Conservation (phyloP, 2,888 invertebrate genomes). For the Ernsta delagoae region DNA sequence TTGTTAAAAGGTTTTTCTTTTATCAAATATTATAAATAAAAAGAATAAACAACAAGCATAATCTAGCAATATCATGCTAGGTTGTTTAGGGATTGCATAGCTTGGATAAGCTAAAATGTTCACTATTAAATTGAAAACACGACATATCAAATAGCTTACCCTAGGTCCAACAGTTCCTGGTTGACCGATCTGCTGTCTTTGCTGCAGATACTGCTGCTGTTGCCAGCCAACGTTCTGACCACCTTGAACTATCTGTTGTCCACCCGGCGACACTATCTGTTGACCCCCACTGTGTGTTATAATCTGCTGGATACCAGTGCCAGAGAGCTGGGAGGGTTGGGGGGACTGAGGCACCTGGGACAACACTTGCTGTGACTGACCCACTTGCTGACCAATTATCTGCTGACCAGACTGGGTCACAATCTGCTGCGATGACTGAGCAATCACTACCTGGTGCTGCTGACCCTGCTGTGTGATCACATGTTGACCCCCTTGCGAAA, state of each 20-base stretch:
- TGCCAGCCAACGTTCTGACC: conserved; percentile 80
- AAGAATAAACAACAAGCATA: too few relatives aligned
- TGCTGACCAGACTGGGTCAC: conserved; percentile 78
- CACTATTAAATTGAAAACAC: too few relatives aligned
- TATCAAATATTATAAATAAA: too few relatives aligned
- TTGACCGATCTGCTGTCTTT: conserved; percentile 81
- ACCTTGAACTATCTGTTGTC: conserved; percentile 75
- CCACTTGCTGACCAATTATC: conserved; percentile 72
- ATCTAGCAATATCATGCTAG: too few relatives aligned
- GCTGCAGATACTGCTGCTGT: conserved; percentile 79
- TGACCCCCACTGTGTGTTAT: conserved; percentile 80
- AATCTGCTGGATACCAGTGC: conserved; percentile 79
- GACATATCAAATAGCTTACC: conserved; percentile 56
- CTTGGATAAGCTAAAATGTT: too few relatives aligned
- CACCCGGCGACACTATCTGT: conserved; percentile 77
- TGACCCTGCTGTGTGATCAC: conserved; percentile 79
- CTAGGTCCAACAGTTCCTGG: conserved; percentile 80
- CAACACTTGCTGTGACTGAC: conserved; percentile 72
- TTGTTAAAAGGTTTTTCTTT: too few relatives aligned
- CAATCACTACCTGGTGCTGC: conserved; percentile 79
- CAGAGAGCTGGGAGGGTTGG: conserved; percentile 63
- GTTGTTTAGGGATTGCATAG: too few relatives aligned
- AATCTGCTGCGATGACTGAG: conserved; percentile 79
- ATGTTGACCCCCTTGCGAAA: conserved; percentile 80
- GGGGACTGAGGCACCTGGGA: conserved; percentile 76